phyloP scores from a whole-genome alignment of 2,797 vertebrate genomes.

The Geotrypetes seraphini region DNA sequence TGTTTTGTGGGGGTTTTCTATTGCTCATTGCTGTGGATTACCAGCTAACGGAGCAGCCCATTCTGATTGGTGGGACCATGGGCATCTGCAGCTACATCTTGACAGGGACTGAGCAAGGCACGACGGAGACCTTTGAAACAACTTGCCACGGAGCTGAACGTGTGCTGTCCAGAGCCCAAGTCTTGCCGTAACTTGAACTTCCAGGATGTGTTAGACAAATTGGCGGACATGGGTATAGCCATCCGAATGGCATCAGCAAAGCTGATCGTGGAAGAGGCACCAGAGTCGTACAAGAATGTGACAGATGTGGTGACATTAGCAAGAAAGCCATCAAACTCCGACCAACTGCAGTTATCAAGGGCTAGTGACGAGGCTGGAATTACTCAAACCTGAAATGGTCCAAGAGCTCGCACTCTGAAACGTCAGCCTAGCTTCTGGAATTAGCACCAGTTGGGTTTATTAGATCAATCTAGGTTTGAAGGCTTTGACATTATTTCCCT shows the following conservation, averaged over 20 bases:
- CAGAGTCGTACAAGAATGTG: constrained; percentile 95
- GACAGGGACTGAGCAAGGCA: constrained; percentile 91
- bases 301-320: constrained; percentile 96
- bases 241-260: constrained; percentile 96
- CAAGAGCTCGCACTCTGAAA: too few species aligned
- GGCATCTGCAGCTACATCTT: constrained; percentile 96
- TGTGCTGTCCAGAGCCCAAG: constrained; percentile 87
- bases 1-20: too few species aligned
- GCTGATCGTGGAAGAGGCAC: constrained; percentile 97
- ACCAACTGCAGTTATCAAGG: constrained; percentile 95
- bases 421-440: too few species aligned
- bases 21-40: too few species aligned
- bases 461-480: too few species aligned
- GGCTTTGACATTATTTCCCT: too few species aligned
- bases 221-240: constrained; percentile 91
- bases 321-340: constrained; percentile 94
- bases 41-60: constrained; percentile 94
- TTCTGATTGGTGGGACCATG: constrained; percentile 95
- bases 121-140: constrained; percentile 95
- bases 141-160: constrained; percentile 95
- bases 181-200: constrained; percentile 94
- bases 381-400: not conserved
- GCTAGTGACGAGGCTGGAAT: constrained; percentile 39
- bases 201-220: constrained; percentile 94
- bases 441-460: too few species aligned